These are phyloP conservation scores for Ceratosolen solmsi DNA, from an alignment of 1,140 invertebrate species.

Conservation along the genomic window DNA sequence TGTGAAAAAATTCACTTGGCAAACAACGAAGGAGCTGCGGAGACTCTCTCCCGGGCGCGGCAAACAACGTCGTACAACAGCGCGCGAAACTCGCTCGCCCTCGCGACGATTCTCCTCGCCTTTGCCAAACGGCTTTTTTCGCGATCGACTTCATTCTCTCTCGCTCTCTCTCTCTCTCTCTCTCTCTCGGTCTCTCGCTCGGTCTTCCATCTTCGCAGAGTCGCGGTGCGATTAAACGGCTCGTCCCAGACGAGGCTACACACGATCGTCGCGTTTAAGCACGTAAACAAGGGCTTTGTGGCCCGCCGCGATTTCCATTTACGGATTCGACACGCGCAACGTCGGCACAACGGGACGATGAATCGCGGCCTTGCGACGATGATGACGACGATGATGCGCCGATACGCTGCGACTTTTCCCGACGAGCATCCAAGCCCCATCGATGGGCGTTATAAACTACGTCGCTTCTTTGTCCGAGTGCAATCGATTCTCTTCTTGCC, in stretches of 20 bases:
- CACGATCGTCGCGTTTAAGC: conserved; percentile 62
- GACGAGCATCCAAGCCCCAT: not conserved
- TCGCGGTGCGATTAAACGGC: conserved; percentile 40
- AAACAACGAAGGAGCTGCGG: conserved; percentile 11
- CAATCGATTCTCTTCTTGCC: conserved; percentile 33
- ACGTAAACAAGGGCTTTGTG: conserved; percentile 70
- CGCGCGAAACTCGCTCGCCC: conserved; percentile 4
- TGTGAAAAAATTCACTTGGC: conserved; percentile 45
- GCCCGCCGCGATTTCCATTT: conserved; percentile 69
- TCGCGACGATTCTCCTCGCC: conserved; percentile 26
- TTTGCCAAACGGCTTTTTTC: conserved; percentile 3
- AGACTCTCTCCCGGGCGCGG: not conserved
- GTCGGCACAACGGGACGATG: conserved; percentile 56
- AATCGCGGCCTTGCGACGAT: conserved; percentile 8
- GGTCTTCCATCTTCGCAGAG: not conserved
- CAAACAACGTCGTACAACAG: not conserved
- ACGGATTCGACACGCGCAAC: conserved; percentile 64
- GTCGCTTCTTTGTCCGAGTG: conserved; percentile 28
- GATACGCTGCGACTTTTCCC: conserved; percentile 1
- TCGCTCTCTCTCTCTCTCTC: not conserved
- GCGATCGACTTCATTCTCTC: not conserved
- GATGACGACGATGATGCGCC: not conserved
- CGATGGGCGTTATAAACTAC: not conserved
- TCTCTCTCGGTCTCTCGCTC: conserved; percentile 1
- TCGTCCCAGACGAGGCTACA: conserved; percentile 20